A percentile compares a stretch with the other conserved stretches of the same genome.
Evolutionary conservation across 1,140 invertebrate species (phyloP).

Genomic region (Macrostomum lignano): DNA sequence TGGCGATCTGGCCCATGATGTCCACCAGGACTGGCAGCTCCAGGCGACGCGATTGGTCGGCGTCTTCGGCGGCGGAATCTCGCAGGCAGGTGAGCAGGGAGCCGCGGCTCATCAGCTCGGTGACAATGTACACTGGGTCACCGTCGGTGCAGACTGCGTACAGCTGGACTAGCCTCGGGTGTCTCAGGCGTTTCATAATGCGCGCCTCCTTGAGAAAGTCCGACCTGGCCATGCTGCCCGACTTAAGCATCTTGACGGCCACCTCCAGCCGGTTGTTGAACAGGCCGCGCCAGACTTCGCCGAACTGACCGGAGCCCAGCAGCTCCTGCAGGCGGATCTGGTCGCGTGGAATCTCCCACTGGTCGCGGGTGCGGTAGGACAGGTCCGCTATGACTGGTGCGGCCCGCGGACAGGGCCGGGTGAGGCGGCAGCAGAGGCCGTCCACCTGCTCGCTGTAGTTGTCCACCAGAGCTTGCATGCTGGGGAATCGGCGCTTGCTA

Average conservation of each 20-base stretch:
- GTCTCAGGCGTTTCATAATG: constrained; percentile 91
- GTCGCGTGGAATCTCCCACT: constrained; percentile 70
- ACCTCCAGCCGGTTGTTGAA: constrained; percentile 96
- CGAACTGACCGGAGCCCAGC: constrained; percentile 80
- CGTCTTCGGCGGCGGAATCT: constrained; percentile 47
- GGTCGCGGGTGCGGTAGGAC: constrained; percentile 63
- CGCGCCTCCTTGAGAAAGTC: constrained; percentile 93
- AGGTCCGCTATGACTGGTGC: constrained; percentile 44
- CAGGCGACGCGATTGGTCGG: constrained; percentile 75
- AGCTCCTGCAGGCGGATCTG: constrained; percentile 57
- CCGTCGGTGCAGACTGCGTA: constrained; percentile 71
- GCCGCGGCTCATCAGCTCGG: constrained; percentile 92
- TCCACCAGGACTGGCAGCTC: constrained; percentile 95
- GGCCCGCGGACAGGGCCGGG: constrained; percentile 61
- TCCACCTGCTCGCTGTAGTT: constrained; percentile 55
- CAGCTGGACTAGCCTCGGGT: constrained; percentile 79
- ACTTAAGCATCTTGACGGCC: constrained; percentile 88
- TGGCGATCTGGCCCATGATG: constrained; percentile 91
- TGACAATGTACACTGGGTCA: constrained; percentile 94
- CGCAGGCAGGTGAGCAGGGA: constrained; percentile 82
- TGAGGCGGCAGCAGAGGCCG: constrained; percentile 68
- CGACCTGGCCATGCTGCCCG: too few species aligned
- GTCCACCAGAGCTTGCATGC: constrained; percentile 74
- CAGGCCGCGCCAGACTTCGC: constrained; percentile 76
- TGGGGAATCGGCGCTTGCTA: too few species aligned